phyloP scores from a whole-genome alignment of 2,888 invertebrate species.

The Tetranychus piercei region DNA sequence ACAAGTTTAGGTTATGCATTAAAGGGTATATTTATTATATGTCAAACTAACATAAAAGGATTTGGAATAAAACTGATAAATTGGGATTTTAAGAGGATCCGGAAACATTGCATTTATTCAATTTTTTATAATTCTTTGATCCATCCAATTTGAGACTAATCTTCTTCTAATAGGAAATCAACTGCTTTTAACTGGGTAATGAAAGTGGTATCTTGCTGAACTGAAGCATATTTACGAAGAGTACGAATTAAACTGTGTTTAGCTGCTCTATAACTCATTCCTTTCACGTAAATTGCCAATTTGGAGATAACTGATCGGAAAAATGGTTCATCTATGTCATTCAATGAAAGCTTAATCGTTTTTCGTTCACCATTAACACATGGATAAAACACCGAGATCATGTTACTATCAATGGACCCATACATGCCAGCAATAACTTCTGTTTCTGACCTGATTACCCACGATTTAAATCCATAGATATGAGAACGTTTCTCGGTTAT shows the following conservation, averaged over 20 bases:
- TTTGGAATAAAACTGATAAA: too few species aligned
- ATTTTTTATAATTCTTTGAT: too few species aligned
- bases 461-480: constrained; percentile 52
- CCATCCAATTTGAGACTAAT: background rate
- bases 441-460: constrained; percentile 60
- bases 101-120: too few species aligned
- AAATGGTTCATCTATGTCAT: background rate
- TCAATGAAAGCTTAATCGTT: background rate
- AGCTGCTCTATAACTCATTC: background rate
- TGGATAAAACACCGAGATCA: constrained; percentile 57
- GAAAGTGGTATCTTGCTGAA: background rate
- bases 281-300: background rate
- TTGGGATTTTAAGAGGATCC: too few species aligned
- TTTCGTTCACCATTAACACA: constrained; percentile 36
- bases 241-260: background rate
- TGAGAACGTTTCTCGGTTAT: constrained; percentile 74
- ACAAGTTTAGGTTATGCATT: too few species aligned
- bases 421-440: constrained; percentile 68
- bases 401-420: constrained; percentile 46
- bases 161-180: background rate
- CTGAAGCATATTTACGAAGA: background rate
- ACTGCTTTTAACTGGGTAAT: background rate
- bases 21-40: too few species aligned
- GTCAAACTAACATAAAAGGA: too few species aligned
- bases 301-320: background rate